A percentile compares a stretch with the other conserved stretches of the same genome.
Evolutionary conservation across 1,140 invertebrate genomes (phyloP).

Genomic region (Hylyphantes graminicola): DNA sequence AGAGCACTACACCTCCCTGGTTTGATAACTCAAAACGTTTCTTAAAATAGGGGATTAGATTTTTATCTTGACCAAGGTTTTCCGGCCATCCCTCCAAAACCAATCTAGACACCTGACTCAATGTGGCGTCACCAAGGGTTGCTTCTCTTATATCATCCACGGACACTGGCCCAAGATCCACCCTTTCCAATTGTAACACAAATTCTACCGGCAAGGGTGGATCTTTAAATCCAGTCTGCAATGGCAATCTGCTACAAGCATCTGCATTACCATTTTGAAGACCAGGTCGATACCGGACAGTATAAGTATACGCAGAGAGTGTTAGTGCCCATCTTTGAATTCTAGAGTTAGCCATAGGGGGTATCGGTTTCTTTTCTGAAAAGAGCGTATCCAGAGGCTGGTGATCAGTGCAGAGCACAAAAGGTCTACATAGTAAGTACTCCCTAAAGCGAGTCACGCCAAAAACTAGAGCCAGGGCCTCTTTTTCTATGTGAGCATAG

Average conservation of each 20-base stretch:
- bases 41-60: neutral
- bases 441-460: slow-evolving; percentile 71
- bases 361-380: slow-evolving; percentile 63
- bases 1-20: neutral
- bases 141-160: slow-evolving; percentile 7
- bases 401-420: slow-evolving; percentile 70
- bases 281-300: slow-evolving; percentile 65
- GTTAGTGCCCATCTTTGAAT: slow-evolving; percentile 67
- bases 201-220: slow-evolving; percentile 13
- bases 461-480: slow-evolving; percentile 71
- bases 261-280: slow-evolving; percentile 63
- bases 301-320: slow-evolving; percentile 66
- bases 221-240: neutral
- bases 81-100: slow-evolving; percentile 18
- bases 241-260: slow-evolving; percentile 43
- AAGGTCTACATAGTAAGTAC: slow-evolving; percentile 70
- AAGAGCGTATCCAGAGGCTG: slow-evolving; percentile 70
- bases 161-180: neutral
- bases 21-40: slow-evolving; percentile 14
- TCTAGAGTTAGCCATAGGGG: slow-evolving; percentile 64
- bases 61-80: neutral
- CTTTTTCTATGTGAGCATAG: slow-evolving; percentile 71
- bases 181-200: slow-evolving; percentile 5
- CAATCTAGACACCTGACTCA: neutral
- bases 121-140: neutral